Evolutionary conservation across 2,888 invertebrate genomes (phyloP), one percentile per base, ranked within the genome.

Genomic region (Xylota sylvarum): DNA sequence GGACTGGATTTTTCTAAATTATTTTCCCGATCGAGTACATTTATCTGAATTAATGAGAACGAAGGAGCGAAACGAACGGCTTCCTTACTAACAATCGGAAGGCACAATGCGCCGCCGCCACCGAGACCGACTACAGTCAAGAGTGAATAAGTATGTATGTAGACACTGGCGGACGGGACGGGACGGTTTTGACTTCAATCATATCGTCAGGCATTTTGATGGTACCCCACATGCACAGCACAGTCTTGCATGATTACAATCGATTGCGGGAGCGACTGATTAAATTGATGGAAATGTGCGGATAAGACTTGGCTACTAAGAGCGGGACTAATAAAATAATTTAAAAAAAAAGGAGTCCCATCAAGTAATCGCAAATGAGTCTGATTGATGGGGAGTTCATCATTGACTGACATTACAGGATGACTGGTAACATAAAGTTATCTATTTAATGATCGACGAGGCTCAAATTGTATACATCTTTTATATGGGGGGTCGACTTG

Each of bases 21-120:
- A 86, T 86, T 86, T 86, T 82, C 82, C 73, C 82, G 69, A 86
- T 82, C 72, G 60, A 82, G 62, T 82, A 78, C 82, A 86, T 86
- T 82, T 73, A 82, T 86, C 78, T 86, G 86, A 82, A 86, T 86
- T 86, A 86, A 86, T 82, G 86, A 86, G 85, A 82, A 86, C 73
- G 35, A 10, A 55, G 70, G 40, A 56, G 82, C 65, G 46, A 73
- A 73, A 73, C 74, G 43, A 43, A 43, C 14, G 43, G 40, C 40
- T 43, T 43, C 4, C 40, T n/a, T 55, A 55, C 73, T 74, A 69
- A 43, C 43, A 50, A 62, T 60, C 76, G 50, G 27, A 69, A 50
- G 62, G 40, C 19, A 65, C 70, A 50, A 27, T 70, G 56, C n/a
- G n/a, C n/a, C n/a, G n/a, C n/a, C n/a, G n/a, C n/a, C n/a, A n/a